Evolutionary conservation across 2,797 vertebrate genomes (phyloP), one percentile per base, ranked within the genome.

Genomic region (Picus viridis): DNA sequence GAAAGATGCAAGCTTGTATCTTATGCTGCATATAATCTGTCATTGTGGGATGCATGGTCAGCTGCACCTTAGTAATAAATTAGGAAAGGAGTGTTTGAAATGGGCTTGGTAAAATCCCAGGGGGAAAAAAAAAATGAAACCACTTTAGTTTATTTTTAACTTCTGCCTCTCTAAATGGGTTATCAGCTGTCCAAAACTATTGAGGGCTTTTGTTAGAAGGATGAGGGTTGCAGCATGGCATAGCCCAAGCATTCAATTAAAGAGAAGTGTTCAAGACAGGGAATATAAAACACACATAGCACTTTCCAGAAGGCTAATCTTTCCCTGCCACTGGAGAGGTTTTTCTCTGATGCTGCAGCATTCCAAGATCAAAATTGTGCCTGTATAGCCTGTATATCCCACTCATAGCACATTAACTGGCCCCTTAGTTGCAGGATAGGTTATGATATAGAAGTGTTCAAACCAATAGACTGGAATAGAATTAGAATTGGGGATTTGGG

Each of bases 211-310:
- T 43, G 5, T 24, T 64, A 32, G 45, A 82, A 49, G 62, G 14
- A 67, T 30, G 3, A 68, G 16, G 6, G 14, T 12, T 49, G 30
- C 20, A 30, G 11, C 10, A 43, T 2, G 2, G 9, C 16, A 9
- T 4, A 83, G 29, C 15, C 19, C 56, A 83, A 59, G 61, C 7
- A 19, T 13, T 51, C 53, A 54, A 26, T 57, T 76, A 61, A 84
- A 65, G 24, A 22, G 5, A 69, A 72, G 16, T 9, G 6, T 56
- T 20, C 23, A 62, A 61, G 39, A 27, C 14, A 68, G 23, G 36
- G 5, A 43, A 51, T 0, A 0, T 22, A 54, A 82, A 54, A 51
- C 6, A 63, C 0, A 6, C 3, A 12, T 9, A 18, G 41, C 9
- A 24, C 19, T 65, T 76, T 43, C 22, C 30, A 36, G 16, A 72